Evolutionary conservation across 2,888 invertebrate species (phyloP), one percentile per base, ranked within the genome.

Genomic region (Mactromeris polynyma): DNA sequence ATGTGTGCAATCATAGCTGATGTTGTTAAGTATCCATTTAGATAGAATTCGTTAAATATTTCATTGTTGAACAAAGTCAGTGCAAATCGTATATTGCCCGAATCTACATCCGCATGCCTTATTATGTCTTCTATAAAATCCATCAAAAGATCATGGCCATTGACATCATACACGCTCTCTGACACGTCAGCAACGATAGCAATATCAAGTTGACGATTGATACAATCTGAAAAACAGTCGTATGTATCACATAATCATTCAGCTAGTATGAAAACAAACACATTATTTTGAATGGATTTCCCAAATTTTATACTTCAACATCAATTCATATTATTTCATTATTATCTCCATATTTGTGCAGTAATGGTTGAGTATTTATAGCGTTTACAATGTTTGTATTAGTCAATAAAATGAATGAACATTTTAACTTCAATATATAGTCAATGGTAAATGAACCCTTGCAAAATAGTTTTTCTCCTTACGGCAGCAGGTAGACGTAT

Each of bases 131-230:
- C 21, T 2, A 83, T 51, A 40, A 83, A 83, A 21, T 77, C 9
- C 19, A 83, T 46, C 17, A 83, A 31, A 1, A 83, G 31, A 14
- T 36, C 21, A 11, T 26, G 26, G 0, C 21, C 46, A 69, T 33
- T 2, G 1, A 38, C 69, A 38, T 83, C 83, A 36, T 64, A 33
- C 4, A 83, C 83, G 38, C 83, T 83, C 36, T 83, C 83, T 1
- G 83, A 83, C 11, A 26, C n/a, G 31, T 83, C 83, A 31, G 64
- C 40, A n/a, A 83, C 69, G 0, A 83, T 31, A 40, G 69, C 83
- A n/a, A 83, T 42, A 26, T 83, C 83, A 11, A 83, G n/a, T n/a
- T n/a, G 21, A 31, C 26, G 26, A 42, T 83, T 64, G 2, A 83
- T 83, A 40, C 83, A 83, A 69, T 83, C 83, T 83, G 83, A n/a